These are phyloP conservation scores for Urocyon cinereoargenteus DNA, from an alignment of 2,797 vertebrate genomes.

Conservation along the genomic window DNA sequence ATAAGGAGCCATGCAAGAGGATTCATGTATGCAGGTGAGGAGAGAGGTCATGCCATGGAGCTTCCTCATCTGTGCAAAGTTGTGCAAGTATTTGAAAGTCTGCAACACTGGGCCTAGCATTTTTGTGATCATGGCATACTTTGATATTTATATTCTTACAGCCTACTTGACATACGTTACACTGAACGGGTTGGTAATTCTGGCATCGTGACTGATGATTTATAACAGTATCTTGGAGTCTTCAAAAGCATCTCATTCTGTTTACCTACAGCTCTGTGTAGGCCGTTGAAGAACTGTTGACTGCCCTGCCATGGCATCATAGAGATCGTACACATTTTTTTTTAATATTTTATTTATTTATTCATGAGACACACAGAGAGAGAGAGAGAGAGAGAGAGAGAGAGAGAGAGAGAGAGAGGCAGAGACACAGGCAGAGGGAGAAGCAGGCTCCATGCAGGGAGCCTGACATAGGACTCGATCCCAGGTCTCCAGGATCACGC, in stretches of 20 bases:
- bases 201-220: fast-evolving
- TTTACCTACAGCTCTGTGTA: not conserved
- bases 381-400: no score
- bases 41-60: not conserved
- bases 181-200: no score
- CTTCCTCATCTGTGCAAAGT: fast-evolving
- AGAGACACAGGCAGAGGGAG: no score
- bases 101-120: fast-evolving
- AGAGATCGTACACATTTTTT: not conserved
- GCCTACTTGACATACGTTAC: not conserved
- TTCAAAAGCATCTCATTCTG: not conserved
- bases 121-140: not conserved
- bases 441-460: no score
- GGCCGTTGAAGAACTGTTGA: not conserved
- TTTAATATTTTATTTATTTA: no score
- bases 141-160: not conserved
- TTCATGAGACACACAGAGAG: no score
- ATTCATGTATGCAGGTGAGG: not conserved
- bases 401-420: no score
- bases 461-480: no score
- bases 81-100: not conserved
- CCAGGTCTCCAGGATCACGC: no score
- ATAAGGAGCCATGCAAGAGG: no score
- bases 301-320: not conserved
- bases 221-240: not conserved